Conservation (phyloP, 2,797 vertebrate genomes). For the Sebastes nivosus region DNA sequence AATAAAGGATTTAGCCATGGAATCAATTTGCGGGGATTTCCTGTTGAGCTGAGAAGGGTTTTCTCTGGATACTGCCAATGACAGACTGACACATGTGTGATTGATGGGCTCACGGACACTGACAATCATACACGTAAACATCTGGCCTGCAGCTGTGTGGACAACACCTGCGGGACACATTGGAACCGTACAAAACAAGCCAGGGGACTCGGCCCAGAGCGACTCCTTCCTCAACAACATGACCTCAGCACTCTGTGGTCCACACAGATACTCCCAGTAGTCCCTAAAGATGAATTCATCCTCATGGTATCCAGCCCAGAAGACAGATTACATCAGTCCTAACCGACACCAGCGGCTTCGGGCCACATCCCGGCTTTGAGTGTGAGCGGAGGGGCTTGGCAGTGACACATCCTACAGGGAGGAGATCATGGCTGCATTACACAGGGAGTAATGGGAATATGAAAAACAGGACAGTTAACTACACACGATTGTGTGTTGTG, state of each 20-base stretch:
- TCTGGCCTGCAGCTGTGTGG: slow-evolving; percentile 59
- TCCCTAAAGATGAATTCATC: slow-evolving; percentile 55
- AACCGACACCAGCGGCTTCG: slow-evolving; percentile 1
- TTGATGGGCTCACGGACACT: slow-evolving; percentile 19
- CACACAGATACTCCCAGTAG: slow-evolving; percentile 34
- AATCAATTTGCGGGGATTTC: not conserved
- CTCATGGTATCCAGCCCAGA: slow-evolving; percentile 35
- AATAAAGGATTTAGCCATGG: not conserved
- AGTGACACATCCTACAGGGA: slow-evolving; percentile 12
- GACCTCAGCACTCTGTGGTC: slow-evolving; percentile 40
- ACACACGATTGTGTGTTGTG: not conserved
- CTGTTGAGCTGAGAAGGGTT: not conserved
- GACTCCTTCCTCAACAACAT: slow-evolving; percentile 37
- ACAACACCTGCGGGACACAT: slow-evolving; percentile 51
- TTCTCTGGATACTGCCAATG: not conserved
- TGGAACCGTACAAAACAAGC: slow-evolving; percentile 16
- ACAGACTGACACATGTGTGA: slow-evolving; percentile 32
- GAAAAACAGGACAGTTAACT: not conserved
- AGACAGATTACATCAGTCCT: slow-evolving; percentile 47
- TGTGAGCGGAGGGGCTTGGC: not conserved
- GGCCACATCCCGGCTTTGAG: slow-evolving; percentile 19
- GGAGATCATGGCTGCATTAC: not conserved
- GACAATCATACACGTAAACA: slow-evolving; percentile 36
- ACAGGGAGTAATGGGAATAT: slow-evolving; percentile 4
- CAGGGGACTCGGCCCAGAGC: not conserved